Evolutionary conservation across 1,140 invertebrate genomes (phyloP).

Genomic region (Aplysia californica): DNA sequence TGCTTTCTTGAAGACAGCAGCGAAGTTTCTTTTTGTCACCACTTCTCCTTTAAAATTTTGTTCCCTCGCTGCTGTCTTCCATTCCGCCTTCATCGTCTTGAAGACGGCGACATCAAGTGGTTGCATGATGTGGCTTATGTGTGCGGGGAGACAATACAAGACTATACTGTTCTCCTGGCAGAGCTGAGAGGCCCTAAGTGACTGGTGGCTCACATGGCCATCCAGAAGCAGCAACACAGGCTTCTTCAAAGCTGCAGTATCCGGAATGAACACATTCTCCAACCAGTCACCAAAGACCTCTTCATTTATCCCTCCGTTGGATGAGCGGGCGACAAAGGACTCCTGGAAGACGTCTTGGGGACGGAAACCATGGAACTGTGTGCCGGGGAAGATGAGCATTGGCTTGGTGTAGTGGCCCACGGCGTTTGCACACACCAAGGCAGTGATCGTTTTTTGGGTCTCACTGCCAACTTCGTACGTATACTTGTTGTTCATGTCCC

Average conservation of each 20-base stretch:
- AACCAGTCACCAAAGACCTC: neutral
- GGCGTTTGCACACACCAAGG: neutral
- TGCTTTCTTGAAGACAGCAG: neutral
- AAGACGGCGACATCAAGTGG: neutral
- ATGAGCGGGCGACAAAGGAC: neutral
- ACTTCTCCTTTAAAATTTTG: neutral
- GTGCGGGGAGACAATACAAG: slow-evolving; percentile 26
- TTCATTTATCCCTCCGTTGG: neutral
- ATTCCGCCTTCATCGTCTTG: neutral
- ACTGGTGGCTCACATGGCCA: slow-evolving; percentile 28
- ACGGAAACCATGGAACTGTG: neutral
- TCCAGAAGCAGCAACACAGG: slow-evolving; percentile 27
- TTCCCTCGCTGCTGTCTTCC: neutral
- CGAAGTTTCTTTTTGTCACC: neutral
- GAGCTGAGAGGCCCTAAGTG: slow-evolving; percentile 9
- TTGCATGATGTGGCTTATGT: slow-evolving; percentile 19
- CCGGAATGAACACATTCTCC: neutral
- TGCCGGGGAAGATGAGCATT: neutral
- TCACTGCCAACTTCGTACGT: neutral
- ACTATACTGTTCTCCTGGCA: slow-evolving; percentile 25
- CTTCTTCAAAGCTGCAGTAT: neutral
- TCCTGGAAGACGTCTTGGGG: neutral
- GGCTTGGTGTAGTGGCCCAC: neutral
- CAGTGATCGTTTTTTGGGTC: neutral
- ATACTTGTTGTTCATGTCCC: neutral